Evolutionary conservation across 2,888 invertebrate genomes (phyloP), one percentile per base, ranked within the genome.

Genomic region (Merodon equestris): DNA sequence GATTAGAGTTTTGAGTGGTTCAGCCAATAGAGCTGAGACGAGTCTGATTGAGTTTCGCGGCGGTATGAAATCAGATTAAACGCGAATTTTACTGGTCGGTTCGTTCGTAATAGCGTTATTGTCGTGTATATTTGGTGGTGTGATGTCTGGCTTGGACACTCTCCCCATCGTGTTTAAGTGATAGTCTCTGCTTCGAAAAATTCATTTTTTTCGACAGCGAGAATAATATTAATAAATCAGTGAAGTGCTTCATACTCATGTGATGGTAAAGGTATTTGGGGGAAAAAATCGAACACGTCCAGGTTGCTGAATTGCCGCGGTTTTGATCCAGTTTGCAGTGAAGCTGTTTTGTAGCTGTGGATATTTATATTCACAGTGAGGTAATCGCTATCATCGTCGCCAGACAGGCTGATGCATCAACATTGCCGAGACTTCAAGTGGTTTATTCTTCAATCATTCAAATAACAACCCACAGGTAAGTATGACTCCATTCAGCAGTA

Each of bases 401-500:
- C 40, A n/a, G n/a, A 7, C 10, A 2, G 12, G 66, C 66, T 61
- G 54, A 38, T 27, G n/a, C 17, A 1, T 1, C 38, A 14, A 19
- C 42, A 40, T 50, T 54, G 63, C 51, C 63, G 38, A 51, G 60
- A 81, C 57, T 72, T 45, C 76, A 54, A 48, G 57, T 53, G 17
- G n/a, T 34, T 17, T 50, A 64, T 70, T 38, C 64, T 54, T 50
- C 40, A 10, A 5, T 3, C 18, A 14, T 44, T n/a, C 50, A 45
- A n/a, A n/a, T 45, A 27, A 13, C 12, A 13, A 19, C 9, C 4
- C 38, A 4, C 85, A 87, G 87, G 91, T 91, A 90, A 91, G 91
- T 91, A 91, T 90, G 84, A 84, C 87, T 89, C 89, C 88, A 89
- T 86, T 87, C 88, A 87, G 90, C 90, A 89, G 91, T 91, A 91